A percentile compares a stretch with the other conserved stretches of the same genome.
phyloP scores from a whole-genome alignment of 1,140 invertebrate species.

The Drosophila equinoxialis region DNA sequence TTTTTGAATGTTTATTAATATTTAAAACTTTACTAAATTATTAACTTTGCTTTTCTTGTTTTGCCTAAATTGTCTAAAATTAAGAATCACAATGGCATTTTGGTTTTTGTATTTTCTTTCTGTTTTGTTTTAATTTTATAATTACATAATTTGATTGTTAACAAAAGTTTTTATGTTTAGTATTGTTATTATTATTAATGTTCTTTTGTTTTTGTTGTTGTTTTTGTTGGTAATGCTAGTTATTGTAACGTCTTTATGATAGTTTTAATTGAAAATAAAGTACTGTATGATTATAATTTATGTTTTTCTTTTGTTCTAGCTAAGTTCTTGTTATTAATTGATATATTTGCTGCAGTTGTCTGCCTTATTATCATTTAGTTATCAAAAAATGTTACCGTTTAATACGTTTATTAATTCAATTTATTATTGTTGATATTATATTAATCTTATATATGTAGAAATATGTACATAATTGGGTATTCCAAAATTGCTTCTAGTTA shows the following conservation, averaged over 20 bases:
- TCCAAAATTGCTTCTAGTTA: constrained; percentile 10
- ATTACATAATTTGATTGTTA: constrained; percentile 50
- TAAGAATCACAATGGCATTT: constrained; percentile 81
- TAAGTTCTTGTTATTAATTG: constrained; percentile 23
- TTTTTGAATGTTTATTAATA: background rate
- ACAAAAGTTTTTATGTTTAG: constrained; percentile 47
- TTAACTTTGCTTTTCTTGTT: constrained; percentile 29
- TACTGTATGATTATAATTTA: constrained; percentile 23
- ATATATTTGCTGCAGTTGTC: constrained; percentile 11
- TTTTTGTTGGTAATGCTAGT: constrained; percentile 55
- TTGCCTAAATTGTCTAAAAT: constrained; percentile 70
- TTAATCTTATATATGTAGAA: constrained; percentile 3
- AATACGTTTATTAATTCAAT: constrained; percentile 1
- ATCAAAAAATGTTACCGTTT: constrained; percentile 10
- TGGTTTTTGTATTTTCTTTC: constrained; percentile 20
- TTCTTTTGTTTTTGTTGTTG: background rate
- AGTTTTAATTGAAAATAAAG: constrained; percentile 18
- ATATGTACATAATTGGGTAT: constrained; percentile 8
- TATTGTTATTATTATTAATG: background rate
- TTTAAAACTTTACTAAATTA: constrained; percentile 22
- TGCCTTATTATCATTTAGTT: constrained; percentile 25
- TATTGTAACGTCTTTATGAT: constrained; percentile 69
- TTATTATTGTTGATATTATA: constrained; percentile 14
- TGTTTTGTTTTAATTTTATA: constrained; percentile 20
- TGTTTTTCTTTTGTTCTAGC: constrained; percentile 39